Percentiles rank a stretch among this genome's conserved stretches.
phyloP scores from a whole-genome alignment of 2,113 vertebrate genomes.

The Bostrychus sinensis region DNA sequence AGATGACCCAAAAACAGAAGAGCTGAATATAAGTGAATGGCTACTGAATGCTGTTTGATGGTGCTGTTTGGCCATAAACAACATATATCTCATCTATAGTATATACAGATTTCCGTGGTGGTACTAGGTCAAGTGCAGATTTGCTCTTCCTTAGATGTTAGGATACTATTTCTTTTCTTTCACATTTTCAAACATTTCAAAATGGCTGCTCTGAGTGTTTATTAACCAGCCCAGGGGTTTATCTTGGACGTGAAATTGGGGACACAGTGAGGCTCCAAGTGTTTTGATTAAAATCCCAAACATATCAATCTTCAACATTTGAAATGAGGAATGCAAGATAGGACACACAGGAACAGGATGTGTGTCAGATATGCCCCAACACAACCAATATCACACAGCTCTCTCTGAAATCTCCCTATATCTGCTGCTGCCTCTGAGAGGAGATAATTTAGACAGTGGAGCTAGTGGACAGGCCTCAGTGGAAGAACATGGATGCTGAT shows the following conservation, averaged over 20 bases:
- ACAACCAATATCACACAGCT: constrained; percentile 5
- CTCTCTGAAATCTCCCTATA: not conserved
- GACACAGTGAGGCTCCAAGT: not conserved
- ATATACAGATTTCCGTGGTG: not conserved
- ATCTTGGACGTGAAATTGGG: constrained; percentile 14
- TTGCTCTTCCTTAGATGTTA: not conserved
- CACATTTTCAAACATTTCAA: constrained; percentile 4
- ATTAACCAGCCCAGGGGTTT: constrained; percentile 23
- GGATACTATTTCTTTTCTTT: not conserved
- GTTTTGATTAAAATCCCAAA: not conserved
- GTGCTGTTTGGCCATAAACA: too few species aligned
- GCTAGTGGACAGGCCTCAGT: not conserved
- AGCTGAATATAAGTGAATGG: too few species aligned
- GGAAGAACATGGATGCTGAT: not conserved
- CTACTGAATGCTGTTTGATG: too few species aligned
- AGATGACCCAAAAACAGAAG: too few species aligned
- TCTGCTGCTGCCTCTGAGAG: not conserved
- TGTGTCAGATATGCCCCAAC: not conserved
- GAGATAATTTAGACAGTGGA: constrained; percentile 1
- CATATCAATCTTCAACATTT: not conserved
- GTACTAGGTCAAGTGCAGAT: not conserved
- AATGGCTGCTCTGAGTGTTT: not conserved
- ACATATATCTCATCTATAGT: too few species aligned
- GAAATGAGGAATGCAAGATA: not conserved
- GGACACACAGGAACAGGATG: not conserved